Evolutionary conservation across 2,113 vertebrate genomes (phyloP), one percentile per base, ranked within the genome.

Genomic region (Emydura subglobosa): DNA sequence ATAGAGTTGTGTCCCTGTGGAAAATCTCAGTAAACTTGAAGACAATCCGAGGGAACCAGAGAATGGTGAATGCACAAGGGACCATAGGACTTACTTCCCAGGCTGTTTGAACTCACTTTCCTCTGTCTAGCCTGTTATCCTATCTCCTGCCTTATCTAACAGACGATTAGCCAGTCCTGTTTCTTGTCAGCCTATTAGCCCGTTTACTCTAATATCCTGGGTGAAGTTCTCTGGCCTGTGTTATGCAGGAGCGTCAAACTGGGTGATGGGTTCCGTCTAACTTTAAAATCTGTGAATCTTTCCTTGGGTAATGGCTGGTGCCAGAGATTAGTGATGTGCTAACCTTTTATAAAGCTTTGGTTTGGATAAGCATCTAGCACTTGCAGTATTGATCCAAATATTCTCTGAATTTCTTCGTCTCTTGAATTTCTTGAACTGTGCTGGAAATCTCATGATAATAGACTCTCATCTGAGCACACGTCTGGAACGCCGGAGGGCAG

Each of bases 321-420:
- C 17, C 39, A 24, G 39, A 22, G 22, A 21, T 42, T 11, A 22
- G 72, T 42, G 39, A 74, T 39, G 2, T 74, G 39, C 17, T 72
- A 72, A 72, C 19, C 10, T 61, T 53, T 16, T n/a, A 17, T 31
- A 19, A 65, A 34, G 61, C 78, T 94, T 96, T 82, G 55, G 44
- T 61, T 94, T 95, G 91, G 95, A 92, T 34, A 34, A n/a, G 61
- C 16, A n/a, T 14, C 14, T 34, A 94, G 55, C 39, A 27, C 72
- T 96, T 94, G 90, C 94, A 4, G 16, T 88, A 90, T 13, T 12
- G 21, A 92, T 6, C 25, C 88, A 91, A 44, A 49, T 44, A 50
- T 87, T 21, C 49, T 91, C 6, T 85, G 42, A 81, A 31, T 2
- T 6, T 68, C 54, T 87, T 55, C 2, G 0, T 89, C 1, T 59